Percentiles rank a stretch among this genome's conserved stretches.
Evolutionary conservation across 2,888 invertebrate species (phyloP).

Genomic region (Caradrina kadenii): DNA sequence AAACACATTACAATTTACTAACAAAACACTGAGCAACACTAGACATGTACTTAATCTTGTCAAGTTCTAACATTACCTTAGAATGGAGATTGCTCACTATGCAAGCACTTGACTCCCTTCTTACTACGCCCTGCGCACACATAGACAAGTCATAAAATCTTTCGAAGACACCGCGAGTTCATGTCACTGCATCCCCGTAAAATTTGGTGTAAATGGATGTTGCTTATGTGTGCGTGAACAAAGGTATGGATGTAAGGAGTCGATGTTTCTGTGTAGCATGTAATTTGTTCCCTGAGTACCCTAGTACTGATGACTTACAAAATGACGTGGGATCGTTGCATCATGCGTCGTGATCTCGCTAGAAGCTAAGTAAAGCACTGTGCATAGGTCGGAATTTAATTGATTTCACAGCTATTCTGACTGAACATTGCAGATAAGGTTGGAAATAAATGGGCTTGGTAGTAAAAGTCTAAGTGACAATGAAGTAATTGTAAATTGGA

Average conservation of each 20-base stretch:
- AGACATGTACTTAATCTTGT: constrained; percentile 59
- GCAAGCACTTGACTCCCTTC: constrained; percentile 17
- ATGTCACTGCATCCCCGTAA: not conserved
- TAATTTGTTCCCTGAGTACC: constrained; percentile 43
- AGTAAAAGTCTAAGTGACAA: not conserved
- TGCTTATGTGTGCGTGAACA: not conserved
- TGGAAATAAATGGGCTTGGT: constrained; percentile 17
- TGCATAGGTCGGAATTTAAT: constrained; percentile 64
- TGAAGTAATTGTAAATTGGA: not conserved
- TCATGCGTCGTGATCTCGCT: constrained; percentile 72
- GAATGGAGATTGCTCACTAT: constrained; percentile 32
- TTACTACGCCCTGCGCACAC: constrained; percentile 6
- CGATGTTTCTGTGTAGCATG: not conserved
- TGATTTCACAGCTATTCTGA: constrained; percentile 61
- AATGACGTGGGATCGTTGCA: constrained; percentile 74
- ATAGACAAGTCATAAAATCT: not conserved
- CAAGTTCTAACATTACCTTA: constrained; percentile 57
- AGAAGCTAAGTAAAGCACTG: constrained; percentile 60
- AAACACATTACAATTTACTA: constrained; percentile 55
- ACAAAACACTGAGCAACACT: constrained; percentile 53
- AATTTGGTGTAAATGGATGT: not conserved
- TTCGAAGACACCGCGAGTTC: not conserved
- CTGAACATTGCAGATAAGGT: constrained; percentile 35
- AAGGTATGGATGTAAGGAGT: constrained; percentile 7
- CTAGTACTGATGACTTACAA: constrained; percentile 71